Percentiles rank a stretch among this genome's conserved stretches.
These are phyloP conservation scores for Jaculus jaculus DNA, from an alignment of 2,113 vertebrate species.

Conservation along the genomic window DNA sequence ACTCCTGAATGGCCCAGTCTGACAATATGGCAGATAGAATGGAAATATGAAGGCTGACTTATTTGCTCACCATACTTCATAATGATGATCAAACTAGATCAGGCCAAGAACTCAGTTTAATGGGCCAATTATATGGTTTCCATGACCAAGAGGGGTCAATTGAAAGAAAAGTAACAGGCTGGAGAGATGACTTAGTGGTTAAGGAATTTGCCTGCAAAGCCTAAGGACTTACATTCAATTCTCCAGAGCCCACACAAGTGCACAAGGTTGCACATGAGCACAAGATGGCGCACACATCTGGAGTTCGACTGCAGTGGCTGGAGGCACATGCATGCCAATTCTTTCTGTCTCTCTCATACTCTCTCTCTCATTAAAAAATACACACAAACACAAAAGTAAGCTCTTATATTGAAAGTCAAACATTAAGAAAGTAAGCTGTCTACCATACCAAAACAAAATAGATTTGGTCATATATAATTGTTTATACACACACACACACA, in stretches of 20 bases:
- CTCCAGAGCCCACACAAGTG: too few relatives aligned
- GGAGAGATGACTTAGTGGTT: too few relatives aligned
- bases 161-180: neutral
- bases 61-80: neutral
- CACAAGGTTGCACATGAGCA: too few relatives aligned
- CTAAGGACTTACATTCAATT: too few relatives aligned
- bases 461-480: neutral
- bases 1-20: neutral
- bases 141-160: neutral
- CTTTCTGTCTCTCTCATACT: too few relatives aligned
- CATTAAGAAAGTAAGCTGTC: conserved; percentile 17
- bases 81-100: neutral
- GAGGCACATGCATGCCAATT: too few relatives aligned
- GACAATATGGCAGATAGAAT: neutral
- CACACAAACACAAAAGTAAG: neutral
- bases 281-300: too few relatives aligned
- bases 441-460: conserved; percentile 35
- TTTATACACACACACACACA: too few relatives aligned
- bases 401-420: neutral
- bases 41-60: neutral
- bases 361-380: neutral
- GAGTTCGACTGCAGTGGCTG: too few relatives aligned
- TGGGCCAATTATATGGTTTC: neutral
- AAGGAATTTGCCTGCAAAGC: too few relatives aligned
- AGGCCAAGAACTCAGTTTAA: neutral